phyloP scores from a whole-genome alignment of 2,888 invertebrate species.

The Xiphydria camelus region DNA sequence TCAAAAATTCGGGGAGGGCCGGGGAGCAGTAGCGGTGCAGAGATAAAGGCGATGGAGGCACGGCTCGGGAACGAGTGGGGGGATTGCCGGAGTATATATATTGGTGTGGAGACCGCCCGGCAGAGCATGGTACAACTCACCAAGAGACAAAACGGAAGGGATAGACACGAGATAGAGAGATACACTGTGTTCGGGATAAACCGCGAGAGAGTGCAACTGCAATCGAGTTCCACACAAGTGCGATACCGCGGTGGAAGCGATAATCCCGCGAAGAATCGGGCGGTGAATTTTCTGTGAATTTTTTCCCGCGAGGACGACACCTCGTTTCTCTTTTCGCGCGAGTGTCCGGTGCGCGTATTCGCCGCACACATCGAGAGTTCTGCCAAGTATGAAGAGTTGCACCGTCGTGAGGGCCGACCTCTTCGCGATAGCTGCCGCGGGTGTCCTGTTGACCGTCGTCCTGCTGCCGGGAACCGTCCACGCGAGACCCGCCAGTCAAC shows the following conservation, averaged over 20 bases:
- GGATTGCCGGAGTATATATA: constrained; percentile 49
- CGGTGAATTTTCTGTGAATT: constrained; percentile 5
- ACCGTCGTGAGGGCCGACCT: constrained; percentile 16
- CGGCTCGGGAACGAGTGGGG: constrained; percentile 31
- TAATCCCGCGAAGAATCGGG: too few relatives aligned
- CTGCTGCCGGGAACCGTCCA: constrained; percentile 31
- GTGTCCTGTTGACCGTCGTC: constrained; percentile 27
- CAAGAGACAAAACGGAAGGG: constrained; percentile 49
- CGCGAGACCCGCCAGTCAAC: constrained; percentile 36
- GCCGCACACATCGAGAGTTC: background rate
- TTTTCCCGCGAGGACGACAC: background rate
- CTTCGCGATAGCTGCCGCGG: constrained; percentile 16
- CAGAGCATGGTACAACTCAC: constrained; percentile 51
- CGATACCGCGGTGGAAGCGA: too few relatives aligned
- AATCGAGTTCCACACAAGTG: too few relatives aligned
- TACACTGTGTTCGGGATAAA: background rate
- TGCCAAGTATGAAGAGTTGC: constrained; percentile 13
- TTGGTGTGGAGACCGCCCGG: constrained; percentile 45
- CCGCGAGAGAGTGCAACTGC: too few relatives aligned
- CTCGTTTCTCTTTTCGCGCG: background rate
- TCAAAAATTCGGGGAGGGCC: constrained; percentile 16
- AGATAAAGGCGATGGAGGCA: constrained; percentile 50
- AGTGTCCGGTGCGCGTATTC: constrained; percentile 1
- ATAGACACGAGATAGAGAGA: constrained; percentile 1
- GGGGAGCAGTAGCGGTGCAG: constrained; percentile 27